Percentiles rank a stretch among this genome's conserved stretches.
These are phyloP conservation scores for Bufotes viridis DNA, from an alignment of 2,797 vertebrate genomes.

Conservation along the genomic window DNA sequence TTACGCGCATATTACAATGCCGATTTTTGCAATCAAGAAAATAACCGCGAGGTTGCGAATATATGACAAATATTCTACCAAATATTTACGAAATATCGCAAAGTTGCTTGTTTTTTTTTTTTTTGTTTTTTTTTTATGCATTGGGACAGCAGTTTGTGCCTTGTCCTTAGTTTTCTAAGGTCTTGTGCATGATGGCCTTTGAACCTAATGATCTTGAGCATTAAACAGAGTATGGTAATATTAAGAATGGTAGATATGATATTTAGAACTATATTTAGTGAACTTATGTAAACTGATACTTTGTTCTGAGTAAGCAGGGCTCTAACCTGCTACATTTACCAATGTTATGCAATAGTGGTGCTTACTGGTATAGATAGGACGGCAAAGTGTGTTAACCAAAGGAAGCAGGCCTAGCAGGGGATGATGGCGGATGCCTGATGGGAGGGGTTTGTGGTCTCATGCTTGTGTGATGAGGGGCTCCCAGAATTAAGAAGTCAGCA, in stretches of 20 bases:
- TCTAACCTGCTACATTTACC: constrained; percentile 47
- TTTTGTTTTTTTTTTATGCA: too few relatives aligned
- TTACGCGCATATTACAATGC: too few relatives aligned
- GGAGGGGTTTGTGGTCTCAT: constrained; percentile 58
- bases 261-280: constrained; percentile 5
- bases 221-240: neutral
- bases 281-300: neutral
- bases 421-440: constrained; percentile 32
- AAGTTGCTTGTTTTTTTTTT: too few relatives aligned
- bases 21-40: too few relatives aligned
- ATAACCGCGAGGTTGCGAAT: too few relatives aligned
- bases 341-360: constrained; percentile 53
- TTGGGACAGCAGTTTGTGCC: too few relatives aligned
- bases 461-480: constrained; percentile 46
- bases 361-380: constrained; percentile 58
- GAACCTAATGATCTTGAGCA: neutral
- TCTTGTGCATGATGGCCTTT: neutral
- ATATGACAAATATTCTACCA: too few relatives aligned
- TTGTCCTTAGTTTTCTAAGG: neutral
- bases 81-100: too few relatives aligned
- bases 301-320: constrained; percentile 51
- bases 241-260: constrained; percentile 26
- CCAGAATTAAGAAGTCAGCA: constrained; percentile 56
- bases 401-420: constrained; percentile 49
- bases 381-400: constrained; percentile 55